Conservation (phyloP, 2,113 vertebrate species). For the Sprattus sprattus region DNA sequence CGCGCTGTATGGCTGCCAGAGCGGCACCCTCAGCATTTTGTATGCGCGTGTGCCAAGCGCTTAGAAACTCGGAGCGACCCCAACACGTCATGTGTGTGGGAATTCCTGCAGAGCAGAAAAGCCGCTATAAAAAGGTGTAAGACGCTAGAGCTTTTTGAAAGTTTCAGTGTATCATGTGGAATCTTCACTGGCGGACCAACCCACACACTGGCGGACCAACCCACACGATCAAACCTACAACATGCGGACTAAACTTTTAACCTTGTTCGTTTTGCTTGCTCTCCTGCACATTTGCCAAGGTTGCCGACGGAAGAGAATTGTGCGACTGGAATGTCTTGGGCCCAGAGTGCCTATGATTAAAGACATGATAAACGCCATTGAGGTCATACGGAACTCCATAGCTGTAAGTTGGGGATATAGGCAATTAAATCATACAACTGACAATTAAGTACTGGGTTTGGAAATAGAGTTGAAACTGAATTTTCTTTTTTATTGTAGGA, state of each 20-base stretch:
- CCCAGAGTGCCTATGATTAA: constrained; percentile 22
- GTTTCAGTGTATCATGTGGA: not conserved
- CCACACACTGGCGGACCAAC: too few relatives aligned
- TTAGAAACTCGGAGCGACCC: constrained; percentile 1
- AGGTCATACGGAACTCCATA: not conserved
- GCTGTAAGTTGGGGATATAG: not conserved
- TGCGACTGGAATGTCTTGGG: constrained; percentile 29
- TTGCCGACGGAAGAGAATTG: not conserved
- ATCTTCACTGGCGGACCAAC: not conserved
- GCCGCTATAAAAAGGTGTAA: constrained; percentile 39
- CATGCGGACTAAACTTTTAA: constrained; percentile 17
- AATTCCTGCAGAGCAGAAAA: constrained; percentile 31
- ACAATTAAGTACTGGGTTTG: not conserved
- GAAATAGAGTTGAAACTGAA: not conserved
- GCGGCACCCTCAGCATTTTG: constrained; percentile 15
- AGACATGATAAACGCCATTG: not conserved
- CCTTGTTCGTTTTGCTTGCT: constrained; percentile 22
- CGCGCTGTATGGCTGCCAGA: not conserved
- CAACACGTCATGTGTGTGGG: constrained; percentile 35
- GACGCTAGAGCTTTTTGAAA: not conserved
- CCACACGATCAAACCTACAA: constrained; percentile 5
- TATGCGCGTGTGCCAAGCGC: not conserved
- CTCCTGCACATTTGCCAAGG: constrained; percentile 25
- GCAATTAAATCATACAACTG: not conserved
- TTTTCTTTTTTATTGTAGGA: constrained; percentile 34